phyloP scores from a whole-genome alignment of 2,797 vertebrate species.

The Lepus townsendii region DNA sequence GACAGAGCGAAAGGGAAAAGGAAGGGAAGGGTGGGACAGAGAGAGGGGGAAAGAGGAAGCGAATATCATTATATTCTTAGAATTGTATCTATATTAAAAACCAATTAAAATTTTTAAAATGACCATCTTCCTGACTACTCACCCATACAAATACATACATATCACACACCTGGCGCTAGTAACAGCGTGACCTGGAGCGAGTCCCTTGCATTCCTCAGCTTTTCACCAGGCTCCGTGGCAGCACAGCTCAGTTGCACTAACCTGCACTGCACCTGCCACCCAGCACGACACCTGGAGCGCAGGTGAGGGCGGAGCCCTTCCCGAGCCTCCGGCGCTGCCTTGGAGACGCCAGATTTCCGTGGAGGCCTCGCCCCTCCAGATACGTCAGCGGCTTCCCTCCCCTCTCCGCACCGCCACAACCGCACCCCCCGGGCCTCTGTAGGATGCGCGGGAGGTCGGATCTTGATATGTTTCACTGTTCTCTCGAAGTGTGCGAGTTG shows the following conservation, averaged over 20 bases:
- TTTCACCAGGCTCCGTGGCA: neutral
- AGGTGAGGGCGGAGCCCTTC: accelerated
- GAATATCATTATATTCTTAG: no score
- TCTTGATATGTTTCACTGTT: neutral
- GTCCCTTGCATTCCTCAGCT: neutral
- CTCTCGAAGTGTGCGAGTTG: accelerated
- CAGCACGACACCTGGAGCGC: accelerated
- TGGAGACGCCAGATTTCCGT: neutral
- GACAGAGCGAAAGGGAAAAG: no score
- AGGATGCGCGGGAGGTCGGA: neutral
- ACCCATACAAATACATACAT: neutral
- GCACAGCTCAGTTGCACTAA: neutral
- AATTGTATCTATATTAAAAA: no score
- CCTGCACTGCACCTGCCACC: no score
- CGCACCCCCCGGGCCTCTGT: neutral
- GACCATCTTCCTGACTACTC: neutral
- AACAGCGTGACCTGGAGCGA: neutral
- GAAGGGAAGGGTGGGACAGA: no score
- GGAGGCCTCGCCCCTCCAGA: no score
- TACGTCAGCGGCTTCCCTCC: neutral
- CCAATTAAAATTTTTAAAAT: no score
- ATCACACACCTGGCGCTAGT: neutral
- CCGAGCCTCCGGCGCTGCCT: neutral
- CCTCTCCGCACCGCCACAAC: neutral
- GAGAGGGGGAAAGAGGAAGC: no score